Conservation (phyloP, 2,888 invertebrate species). For the Idaea aversata region DNA sequence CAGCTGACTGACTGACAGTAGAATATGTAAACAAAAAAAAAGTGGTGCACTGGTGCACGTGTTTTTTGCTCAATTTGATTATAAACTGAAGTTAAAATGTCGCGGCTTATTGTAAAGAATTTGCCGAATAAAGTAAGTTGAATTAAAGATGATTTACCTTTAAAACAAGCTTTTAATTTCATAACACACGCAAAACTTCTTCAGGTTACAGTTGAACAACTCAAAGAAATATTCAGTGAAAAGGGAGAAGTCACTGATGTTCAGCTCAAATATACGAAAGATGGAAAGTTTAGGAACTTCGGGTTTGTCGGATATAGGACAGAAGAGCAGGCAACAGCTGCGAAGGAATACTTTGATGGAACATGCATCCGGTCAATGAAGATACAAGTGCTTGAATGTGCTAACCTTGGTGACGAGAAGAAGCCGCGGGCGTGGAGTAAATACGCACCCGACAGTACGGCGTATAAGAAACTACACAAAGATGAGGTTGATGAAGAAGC, state of each 20-base stretch:
- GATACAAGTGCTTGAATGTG: constrained; percentile 88
- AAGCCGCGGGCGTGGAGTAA: constrained; percentile 97
- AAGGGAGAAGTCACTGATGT: constrained; percentile 96
- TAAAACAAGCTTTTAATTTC: neutral
- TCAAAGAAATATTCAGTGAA: constrained; percentile 87
- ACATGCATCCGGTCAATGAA: constrained; percentile 91
- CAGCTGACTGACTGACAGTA: no score
- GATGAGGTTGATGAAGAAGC: constrained; percentile 57
- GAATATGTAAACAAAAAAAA: no score
- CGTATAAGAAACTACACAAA: constrained; percentile 78
- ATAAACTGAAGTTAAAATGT: constrained; percentile 78
- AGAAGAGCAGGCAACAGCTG: constrained; percentile 88
- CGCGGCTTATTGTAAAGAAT: constrained; percentile 94
- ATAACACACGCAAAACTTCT: constrained; percentile 10
- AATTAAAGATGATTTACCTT: neutral
- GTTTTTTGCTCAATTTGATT: neutral
- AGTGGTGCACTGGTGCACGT: neutral
- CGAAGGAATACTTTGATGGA: constrained; percentile 89
- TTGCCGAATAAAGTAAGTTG: constrained; percentile 90
- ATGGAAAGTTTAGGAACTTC: constrained; percentile 96
- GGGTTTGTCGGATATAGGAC: constrained; percentile 95
- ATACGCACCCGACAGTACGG: constrained; percentile 89
- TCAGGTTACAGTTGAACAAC: constrained; percentile 88
- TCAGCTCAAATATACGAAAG: constrained; percentile 93
- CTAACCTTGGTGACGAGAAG: constrained; percentile 82